A percentile compares a stretch with the other conserved stretches of the same genome.
phyloP scores from a whole-genome alignment of 2,113 vertebrate species.

The Callithrix jacchus region DNA sequence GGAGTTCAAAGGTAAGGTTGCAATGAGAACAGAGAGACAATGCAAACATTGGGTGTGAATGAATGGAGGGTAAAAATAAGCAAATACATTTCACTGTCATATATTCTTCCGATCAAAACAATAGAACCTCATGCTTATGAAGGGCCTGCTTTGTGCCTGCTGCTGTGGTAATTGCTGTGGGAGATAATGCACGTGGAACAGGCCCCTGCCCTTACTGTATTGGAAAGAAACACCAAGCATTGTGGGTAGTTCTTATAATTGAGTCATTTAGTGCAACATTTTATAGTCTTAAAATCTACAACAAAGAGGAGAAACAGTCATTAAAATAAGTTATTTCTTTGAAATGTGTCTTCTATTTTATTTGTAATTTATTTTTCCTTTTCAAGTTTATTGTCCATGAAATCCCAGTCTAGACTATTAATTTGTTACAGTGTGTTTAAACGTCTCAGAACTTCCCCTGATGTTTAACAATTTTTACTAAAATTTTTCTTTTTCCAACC shows the following conservation, averaged over 20 bases:
- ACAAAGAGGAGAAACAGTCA: not conserved
- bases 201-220: not conserved
- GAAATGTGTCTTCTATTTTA: not conserved
- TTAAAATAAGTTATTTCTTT: constrained; percentile 31
- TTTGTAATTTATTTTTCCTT: constrained; percentile 21
- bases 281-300: not conserved
- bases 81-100: not conserved
- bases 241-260: not conserved
- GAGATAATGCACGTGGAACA: too few species aligned
- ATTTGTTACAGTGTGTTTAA: constrained; percentile 8
- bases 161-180: not conserved
- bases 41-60: not conserved
- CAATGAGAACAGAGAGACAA: not conserved
- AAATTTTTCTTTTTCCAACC: not conserved
- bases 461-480: not conserved
- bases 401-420: constrained; percentile 2
- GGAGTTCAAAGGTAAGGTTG: not conserved
- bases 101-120: not conserved
- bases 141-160: not conserved
- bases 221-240: not conserved
- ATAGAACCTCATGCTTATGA: accelerated
- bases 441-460: not conserved
- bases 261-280: not conserved
- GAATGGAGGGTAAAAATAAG: not conserved
- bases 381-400: not conserved